Evolutionary conservation across 2,888 invertebrate genomes (phyloP), one percentile per base, ranked within the genome.

Genomic region (Thymelicus lineola): DNA sequence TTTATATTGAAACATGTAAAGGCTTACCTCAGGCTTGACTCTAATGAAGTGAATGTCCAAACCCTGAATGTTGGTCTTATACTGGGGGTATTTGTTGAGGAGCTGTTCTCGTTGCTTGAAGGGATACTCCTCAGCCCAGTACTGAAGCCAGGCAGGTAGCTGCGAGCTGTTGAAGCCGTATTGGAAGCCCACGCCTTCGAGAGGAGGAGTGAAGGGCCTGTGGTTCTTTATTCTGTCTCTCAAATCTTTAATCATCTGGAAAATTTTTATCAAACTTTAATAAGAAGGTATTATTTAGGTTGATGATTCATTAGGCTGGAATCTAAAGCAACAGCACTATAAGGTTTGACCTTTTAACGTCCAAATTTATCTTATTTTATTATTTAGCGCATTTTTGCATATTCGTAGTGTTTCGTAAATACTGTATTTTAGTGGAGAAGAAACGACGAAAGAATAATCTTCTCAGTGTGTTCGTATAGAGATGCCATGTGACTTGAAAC

Each of bases 81-180:
- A 97, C 72, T 97, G 96, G 0, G 96, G 95, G 77, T 95, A 96
- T 71, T 95, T 90, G 82, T 98, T 98, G 35, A 98, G 85, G 71
- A 94, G 91, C 7, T 86, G 83, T 83, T 97, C 96, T 12, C 96
- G 93, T 71, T 95, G 93, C 58, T 87, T 86, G 71, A 93, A 85
- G 73, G 97, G 94, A 82, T 97, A 98, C 50, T 95, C 92, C n/a
- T 95, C 94, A 6, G 93, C 94, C 98, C 98, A 98, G 86, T 97
- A 96, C 20, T 95, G 90, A 3, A 97, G 82, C 76, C 98, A 93
- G 62, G 92, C 90, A 59, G 94, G 87, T 48, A 98, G 83, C 66
- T 95, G 95, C 0, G 95, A 93, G 0, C 95, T 90, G 82, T 97
- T 96, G 83, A 97, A 95, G 5, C 98, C 98, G 81, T 97, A 97